Conservation (phyloP, 2,113 vertebrate species). For the Chascanopsetta lugubris region DNA sequence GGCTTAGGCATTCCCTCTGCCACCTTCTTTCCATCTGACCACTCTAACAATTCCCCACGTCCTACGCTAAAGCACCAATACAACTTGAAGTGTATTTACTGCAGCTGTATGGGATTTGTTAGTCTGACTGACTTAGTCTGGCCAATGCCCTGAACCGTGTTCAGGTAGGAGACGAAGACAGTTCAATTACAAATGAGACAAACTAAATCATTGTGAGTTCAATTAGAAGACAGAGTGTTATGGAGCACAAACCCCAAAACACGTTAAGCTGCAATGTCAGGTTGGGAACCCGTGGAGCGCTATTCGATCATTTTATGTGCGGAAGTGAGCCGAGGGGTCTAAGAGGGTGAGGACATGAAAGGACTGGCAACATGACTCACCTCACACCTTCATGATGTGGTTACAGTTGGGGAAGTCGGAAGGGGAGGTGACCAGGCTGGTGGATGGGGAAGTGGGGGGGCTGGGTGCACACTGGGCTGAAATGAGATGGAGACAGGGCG, state of each 20-base stretch:
- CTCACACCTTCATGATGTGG: constrained; percentile 94
- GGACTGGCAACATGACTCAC: constrained; percentile 80
- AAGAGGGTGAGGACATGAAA: background rate
- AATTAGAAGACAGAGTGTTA: background rate
- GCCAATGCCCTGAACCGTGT: too few relatives aligned
- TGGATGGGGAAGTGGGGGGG: constrained; percentile 88
- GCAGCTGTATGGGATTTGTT: too few relatives aligned
- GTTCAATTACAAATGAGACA: background rate
- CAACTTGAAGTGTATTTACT: too few relatives aligned
- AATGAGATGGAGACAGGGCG: constrained; percentile 68
- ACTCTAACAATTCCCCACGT: too few relatives aligned
- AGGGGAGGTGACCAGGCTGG: constrained; percentile 87
- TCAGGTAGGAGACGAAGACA: background rate
- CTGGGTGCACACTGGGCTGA: constrained; percentile 90
- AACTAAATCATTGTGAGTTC: background rate
- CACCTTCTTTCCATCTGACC: too few relatives aligned
- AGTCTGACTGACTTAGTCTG: too few relatives aligned
- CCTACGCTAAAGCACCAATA: too few relatives aligned
- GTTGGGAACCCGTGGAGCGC: background rate
- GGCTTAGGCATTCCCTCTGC: too few relatives aligned
- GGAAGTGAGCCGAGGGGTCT: background rate
- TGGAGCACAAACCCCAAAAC: background rate
- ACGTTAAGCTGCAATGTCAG: background rate
- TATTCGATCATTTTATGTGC: background rate
- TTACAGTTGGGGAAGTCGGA: constrained; percentile 85